Evolutionary conservation across 1,140 invertebrate genomes (phyloP), one percentile per base, ranked within the genome.

Genomic region (Leptinotarsa defecta): DNA sequence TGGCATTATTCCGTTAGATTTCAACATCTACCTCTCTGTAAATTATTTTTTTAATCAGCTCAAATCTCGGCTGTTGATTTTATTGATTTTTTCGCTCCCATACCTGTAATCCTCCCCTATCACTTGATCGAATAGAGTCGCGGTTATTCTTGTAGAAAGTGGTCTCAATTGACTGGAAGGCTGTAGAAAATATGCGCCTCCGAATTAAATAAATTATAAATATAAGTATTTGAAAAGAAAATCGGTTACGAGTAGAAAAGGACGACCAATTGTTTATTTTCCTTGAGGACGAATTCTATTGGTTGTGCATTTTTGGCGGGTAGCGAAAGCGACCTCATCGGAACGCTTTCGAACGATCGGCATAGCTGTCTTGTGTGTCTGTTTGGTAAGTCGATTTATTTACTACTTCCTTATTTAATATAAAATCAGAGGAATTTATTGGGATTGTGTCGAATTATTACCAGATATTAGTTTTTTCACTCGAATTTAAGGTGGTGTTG

Each of bases 341-440:
- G 71, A 73, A 73, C 71, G 71, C 71, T 65, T 65, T 65, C 4
- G 71, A 73, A 73, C 71, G 62, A 73, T 73, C 71, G 71, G 71
- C 71, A 65, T 65, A 65, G 71, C 71, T 48, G 24, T 27, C 71
- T 73, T 62, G 71, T 64, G 71, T 73, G 71, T 73, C 52, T 48
- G 71, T 73, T 73, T 73, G 71, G 71, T 73, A 73, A 73, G 71
- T 73, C 71, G 71, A 73, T 73, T 73, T 73, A 65, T 65, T 62
- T 65, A 64, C 52, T 24, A 24, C 63, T 73, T 73, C 71, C 24
- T 62, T 34, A 73, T 48, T 73, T 73, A 73, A 73, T 73, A 65
- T 73, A 73, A 73, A 73, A 65, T 73, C 62, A 65, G 20, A 22
- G 61, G 43, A 73, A 73, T 73, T 73, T 73, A 65, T 73, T 73